These are phyloP conservation scores for Pseudorectes ferrugineus DNA, from an alignment of 2,113 vertebrate genomes.

Conservation along the genomic window DNA sequence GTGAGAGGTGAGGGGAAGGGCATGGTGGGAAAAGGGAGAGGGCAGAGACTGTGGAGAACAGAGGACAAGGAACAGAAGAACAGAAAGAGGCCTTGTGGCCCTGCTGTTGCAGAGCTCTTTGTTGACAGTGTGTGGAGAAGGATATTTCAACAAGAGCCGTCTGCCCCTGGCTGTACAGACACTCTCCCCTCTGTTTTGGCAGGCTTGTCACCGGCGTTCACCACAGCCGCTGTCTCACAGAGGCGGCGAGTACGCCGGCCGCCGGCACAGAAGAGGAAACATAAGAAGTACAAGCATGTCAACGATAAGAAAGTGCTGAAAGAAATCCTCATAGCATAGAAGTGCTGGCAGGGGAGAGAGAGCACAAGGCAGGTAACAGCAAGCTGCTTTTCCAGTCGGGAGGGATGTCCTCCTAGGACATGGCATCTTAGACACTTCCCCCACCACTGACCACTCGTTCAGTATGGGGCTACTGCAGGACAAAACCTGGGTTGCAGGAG, in stretches of 20 bases:
- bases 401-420: background rate
- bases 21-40: background rate
- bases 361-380: slow-evolving; percentile 69
- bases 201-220: slow-evolving; percentile 55
- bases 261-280: slow-evolving; percentile 74
- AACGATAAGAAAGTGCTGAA: slow-evolving; percentile 76
- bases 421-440: background rate
- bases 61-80: background rate
- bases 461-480: background rate
- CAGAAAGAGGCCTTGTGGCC: background rate
- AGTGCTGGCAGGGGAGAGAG: slow-evolving; percentile 51
- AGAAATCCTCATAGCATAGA: slow-evolving; percentile 76
- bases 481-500: background rate
- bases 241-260: slow-evolving; percentile 67
- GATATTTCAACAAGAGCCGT: background rate
- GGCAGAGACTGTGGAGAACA: background rate
- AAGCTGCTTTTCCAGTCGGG: background rate
- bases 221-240: slow-evolving; percentile 43
- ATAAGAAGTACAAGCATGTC: slow-evolving; percentile 80
- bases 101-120: background rate
- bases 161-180: background rate
- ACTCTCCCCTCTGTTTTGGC: slow-evolving; percentile 33
- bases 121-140: background rate
- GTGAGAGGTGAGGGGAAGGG: background rate
- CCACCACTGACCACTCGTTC: accelerated